These are phyloP conservation scores for Synanthedon vespiformis DNA, from an alignment of 2,888 invertebrate species.

Conservation along the genomic window DNA sequence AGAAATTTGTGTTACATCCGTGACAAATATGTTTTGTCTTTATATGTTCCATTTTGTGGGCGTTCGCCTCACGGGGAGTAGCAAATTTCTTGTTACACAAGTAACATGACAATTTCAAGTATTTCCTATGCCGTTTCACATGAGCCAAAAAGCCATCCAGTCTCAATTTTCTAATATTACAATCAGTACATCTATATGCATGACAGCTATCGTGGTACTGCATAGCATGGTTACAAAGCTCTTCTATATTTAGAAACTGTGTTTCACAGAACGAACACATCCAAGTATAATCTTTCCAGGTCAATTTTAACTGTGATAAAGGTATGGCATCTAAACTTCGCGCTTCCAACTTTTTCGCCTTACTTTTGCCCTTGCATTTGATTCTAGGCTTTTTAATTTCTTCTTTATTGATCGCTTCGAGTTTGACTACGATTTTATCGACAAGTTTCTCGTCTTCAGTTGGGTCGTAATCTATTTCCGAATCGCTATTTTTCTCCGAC, in stretches of 20 bases:
- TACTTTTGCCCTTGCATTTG: slow-evolving; percentile 2
- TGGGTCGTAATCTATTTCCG: neutral
- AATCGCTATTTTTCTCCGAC: neutral
- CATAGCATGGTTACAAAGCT: slow-evolving; percentile 69
- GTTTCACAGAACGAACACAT: slow-evolving; percentile 40
- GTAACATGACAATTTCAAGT: slow-evolving; percentile 60
- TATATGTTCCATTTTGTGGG: slow-evolving; percentile 23
- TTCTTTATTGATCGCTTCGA: slow-evolving; percentile 5
- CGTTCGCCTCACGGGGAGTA: slow-evolving; percentile 13
- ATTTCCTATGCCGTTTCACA: slow-evolving; percentile 70
- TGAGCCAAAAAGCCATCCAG: slow-evolving; percentile 52
- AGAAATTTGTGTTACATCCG: slow-evolving; percentile 37
- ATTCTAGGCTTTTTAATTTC: slow-evolving; percentile 4
- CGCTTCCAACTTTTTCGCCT: neutral
- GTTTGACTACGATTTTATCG: slow-evolving; percentile 11
- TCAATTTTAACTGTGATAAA: slow-evolving; percentile 28
- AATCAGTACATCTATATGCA: slow-evolving; percentile 75
- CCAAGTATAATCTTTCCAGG: slow-evolving; percentile 46
- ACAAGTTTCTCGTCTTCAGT: slow-evolving; percentile 8
- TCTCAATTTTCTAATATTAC: slow-evolving; percentile 39
- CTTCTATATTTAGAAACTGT: slow-evolving; percentile 29
- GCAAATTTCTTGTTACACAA: slow-evolving; percentile 30
- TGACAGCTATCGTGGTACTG: slow-evolving; percentile 71
- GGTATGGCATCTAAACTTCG: slow-evolving; percentile 20
- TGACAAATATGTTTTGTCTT: slow-evolving; percentile 24